Evolutionary conservation across 2,113 vertebrate species (phyloP).

Genomic region (Seriola dumerili): DNA sequence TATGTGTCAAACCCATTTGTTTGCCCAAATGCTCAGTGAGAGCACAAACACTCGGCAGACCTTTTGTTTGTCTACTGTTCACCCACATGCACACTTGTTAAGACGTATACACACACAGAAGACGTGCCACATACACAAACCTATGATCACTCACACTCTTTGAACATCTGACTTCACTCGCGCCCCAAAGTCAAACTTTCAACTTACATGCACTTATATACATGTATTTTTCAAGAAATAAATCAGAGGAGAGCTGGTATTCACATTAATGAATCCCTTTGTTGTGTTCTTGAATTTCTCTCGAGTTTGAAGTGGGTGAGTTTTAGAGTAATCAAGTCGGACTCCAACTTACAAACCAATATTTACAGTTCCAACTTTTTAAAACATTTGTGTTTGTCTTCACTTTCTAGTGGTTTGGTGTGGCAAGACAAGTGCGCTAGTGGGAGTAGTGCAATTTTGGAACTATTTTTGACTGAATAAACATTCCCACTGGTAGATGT

Average conservation of each 20-base stretch:
- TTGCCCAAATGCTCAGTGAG: slow-evolving; percentile 77
- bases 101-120: slow-evolving; percentile 20
- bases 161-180: slow-evolving; percentile 9
- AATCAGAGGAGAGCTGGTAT: slow-evolving; percentile 2
- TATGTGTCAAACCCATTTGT: slow-evolving; percentile 83
- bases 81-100: slow-evolving; percentile 46
- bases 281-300: slow-evolving; percentile 23
- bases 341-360: not conserved
- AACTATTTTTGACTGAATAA: slow-evolving; percentile 1
- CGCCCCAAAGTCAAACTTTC: slow-evolving; percentile 28
- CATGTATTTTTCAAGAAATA: slow-evolving; percentile 24
- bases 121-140: not conserved
- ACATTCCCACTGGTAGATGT: not conserved
- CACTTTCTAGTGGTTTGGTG: slow-evolving; percentile 19
- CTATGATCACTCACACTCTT: slow-evolving; percentile 20
- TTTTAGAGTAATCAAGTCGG: slow-evolving; percentile 44
- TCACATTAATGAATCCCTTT: slow-evolving; percentile 56
- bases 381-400: not conserved
- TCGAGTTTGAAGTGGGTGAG: not conserved
- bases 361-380: slow-evolving; percentile 14
- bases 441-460: not conserved
- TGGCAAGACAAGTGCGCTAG: not conserved
- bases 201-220: not conserved
- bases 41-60: slow-evolving; percentile 70
- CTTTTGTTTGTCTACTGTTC: slow-evolving; percentile 73